Base-by-base conservation (phyloP, 92 coral and sea anemone species). In the Siderastrea siderea region DNA sequence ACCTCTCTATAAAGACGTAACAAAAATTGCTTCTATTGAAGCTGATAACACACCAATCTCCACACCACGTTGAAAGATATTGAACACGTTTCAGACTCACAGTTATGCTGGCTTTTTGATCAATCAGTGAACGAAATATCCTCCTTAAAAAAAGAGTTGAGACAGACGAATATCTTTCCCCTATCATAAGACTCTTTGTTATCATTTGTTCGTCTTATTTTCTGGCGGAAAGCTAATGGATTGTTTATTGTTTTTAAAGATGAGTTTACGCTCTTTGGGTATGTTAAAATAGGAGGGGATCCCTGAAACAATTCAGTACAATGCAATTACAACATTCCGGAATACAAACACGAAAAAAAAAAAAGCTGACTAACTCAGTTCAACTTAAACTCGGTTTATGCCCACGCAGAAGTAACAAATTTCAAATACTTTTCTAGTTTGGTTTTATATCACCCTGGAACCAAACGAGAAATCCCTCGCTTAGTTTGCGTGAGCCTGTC, bases 1-100 rank as follows among this genome's bases (percentile, higher is more conserved):
- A 26, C 38, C 38, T 26, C 38, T 26, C 38, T 26, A 26, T 26
- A 26, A 26, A 26, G 38, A 70, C 66, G 47, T 26, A 71, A 65
- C 54, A 82, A 82, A 57, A 59, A 58, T 47, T 57, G 47, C n/a
- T 71, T 12, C 3, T 45, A 3, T 15, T n/a, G 15, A 44, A 52
- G 61, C 68, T 48, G 49, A 82, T 70, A 74, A 1, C 12, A 70
- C 70, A 4, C 48, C 55, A 57, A 57, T 13, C 49, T 82, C 7
- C 17, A 44, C 6, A 38, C 54, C 77, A 47, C 60, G 86, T 59
- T 82, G 86, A 82, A 82, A 70, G 86, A 82, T 58, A 71, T 82
- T 82, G 54, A 9, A 48, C 66, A 58, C 11, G 47, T 14, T 45
- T 12, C 12, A 14, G 6, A 12, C 57, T 76, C 49, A 11, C 60